Evolutionary conservation across 2,888 invertebrate genomes (phyloP), one percentile per base, ranked within the genome.

Genomic region (Calephelis perditalis): DNA sequence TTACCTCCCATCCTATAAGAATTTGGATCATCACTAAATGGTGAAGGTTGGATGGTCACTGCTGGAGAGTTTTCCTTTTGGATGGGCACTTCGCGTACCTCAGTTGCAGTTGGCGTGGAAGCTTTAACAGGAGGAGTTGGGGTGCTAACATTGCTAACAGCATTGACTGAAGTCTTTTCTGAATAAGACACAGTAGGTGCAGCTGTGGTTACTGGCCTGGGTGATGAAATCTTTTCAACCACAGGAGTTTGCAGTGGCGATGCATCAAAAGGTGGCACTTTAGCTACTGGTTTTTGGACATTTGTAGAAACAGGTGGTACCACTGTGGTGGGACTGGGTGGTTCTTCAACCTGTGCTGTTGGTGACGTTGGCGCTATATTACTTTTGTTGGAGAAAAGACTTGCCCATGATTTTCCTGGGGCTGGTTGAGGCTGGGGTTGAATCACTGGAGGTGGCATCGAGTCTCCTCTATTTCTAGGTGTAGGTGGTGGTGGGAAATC

Each of bases 1-100:
- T 91, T 81, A 95, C 95, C 94, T 81, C 94, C 95, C 92, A 94
- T 93, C 73, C 94, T 91, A 71, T 93, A 93, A 0, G 93, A 92
- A 71, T 92, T 92, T 3, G 95, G 95, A 81, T 95, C 94, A 70
- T 94, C 91, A 67, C 91, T 91, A 71, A 87, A 89, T 12, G 92
- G 92, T 44, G 91, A 89, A 0, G 87, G 81, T 63, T 78, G 85
- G 56, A 82, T 77, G 0, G 90, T 88, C 59, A 82, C 69, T 2
- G 87, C 76, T 0, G 91, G 85, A 1, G 82, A 71, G 15, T 75
- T 69, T 52, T 84, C 80, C 67, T 86, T 84, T 52, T 67, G 74
- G 3, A 73, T 59, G 0, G 80, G 73, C 12, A 72, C 68, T 15
- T 80, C 79, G 1, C 76, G 75, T 1, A 71, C 69, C 62, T 76